Conservation (phyloP, 2,797 vertebrate genomes). For the Uromys caudimaculatus region DNA sequence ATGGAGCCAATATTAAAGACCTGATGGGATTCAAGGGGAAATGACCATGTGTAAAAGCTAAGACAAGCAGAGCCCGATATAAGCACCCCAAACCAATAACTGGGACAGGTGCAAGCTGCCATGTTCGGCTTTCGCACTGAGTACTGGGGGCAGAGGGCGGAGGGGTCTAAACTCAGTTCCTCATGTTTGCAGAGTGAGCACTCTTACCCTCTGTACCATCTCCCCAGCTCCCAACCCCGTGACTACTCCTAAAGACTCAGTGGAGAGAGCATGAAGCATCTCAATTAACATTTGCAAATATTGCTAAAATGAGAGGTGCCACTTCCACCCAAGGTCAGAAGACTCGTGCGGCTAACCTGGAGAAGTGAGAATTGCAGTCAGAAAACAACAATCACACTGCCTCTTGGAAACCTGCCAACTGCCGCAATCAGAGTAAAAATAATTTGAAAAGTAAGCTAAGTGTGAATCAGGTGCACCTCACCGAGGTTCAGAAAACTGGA, state of each 20-base stretch:
- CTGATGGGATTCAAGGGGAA: not conserved
- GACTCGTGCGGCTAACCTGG: constrained; percentile 34
- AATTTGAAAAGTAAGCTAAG: constrained; percentile 66
- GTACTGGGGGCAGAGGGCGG: not conserved
- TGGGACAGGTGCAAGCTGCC: not conserved
- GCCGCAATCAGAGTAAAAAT: constrained; percentile 66
- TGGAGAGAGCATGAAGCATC: not conserved
- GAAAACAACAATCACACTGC: constrained; percentile 59
- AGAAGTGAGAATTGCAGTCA: constrained; percentile 64
- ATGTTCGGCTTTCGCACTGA: not conserved
- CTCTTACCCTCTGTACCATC: not conserved
- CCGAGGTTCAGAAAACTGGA: not conserved
- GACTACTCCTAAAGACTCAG: not conserved
- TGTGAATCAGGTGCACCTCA: constrained; percentile 49
- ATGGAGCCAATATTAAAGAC: not conserved
- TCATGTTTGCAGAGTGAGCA: not conserved
- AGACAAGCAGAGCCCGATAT: not conserved
- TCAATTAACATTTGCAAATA: constrained; percentile 71
- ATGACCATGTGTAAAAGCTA: not conserved
- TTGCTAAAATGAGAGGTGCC: constrained; percentile 74
- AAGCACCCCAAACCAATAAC: not conserved
- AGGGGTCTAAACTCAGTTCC: not conserved
- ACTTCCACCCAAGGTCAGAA: constrained; percentile 66
- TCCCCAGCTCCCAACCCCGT: not conserved
- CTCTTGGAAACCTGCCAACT: constrained; percentile 57